Percentiles rank a stretch among this genome's conserved stretches.
phyloP scores from a whole-genome alignment of 2,888 invertebrate genomes.

The Drosophila tripunctata region DNA sequence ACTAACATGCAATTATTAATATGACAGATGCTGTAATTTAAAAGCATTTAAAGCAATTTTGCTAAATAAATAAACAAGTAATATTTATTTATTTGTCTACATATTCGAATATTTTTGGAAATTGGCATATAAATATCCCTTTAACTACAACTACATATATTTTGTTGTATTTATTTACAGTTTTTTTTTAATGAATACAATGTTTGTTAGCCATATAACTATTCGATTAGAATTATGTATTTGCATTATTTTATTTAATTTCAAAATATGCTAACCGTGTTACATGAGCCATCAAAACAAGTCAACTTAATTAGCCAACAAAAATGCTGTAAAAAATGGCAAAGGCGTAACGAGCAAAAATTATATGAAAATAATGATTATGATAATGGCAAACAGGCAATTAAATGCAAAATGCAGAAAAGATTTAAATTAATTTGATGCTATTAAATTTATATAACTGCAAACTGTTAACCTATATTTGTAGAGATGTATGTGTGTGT shows the following conservation, averaged over 20 bases:
- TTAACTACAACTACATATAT: too few relatives aligned
- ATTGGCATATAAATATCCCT: too few relatives aligned
- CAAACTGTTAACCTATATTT: conserved; percentile 20
- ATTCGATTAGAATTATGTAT: too few relatives aligned
- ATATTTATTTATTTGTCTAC: conserved; percentile 2
- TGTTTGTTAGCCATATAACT: too few relatives aligned
- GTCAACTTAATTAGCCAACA: conserved; percentile 39
- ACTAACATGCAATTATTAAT: neutral
- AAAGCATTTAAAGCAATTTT: neutral
- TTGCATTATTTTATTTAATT: conserved; percentile 14
- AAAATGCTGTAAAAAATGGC: conserved; percentile 12
- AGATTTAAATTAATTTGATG: conserved; percentile 67
- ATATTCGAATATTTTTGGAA: neutral
- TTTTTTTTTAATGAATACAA: too few relatives aligned
- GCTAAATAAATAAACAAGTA: neutral
- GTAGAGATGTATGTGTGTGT: conserved; percentile 1
- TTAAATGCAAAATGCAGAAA: conserved; percentile 27
- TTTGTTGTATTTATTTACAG: neutral
- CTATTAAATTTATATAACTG: conserved; percentile 49
- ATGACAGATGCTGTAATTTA: neutral
- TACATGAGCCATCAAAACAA: conserved; percentile 44
- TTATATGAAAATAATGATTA: conserved; percentile 14
- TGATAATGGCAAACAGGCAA: conserved; percentile 20
- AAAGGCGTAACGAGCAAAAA: conserved; percentile 9
- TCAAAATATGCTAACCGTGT: conserved; percentile 16